Base-by-base conservation (phyloP, 1,140 invertebrate species). In the Asobara japonica region DNA sequence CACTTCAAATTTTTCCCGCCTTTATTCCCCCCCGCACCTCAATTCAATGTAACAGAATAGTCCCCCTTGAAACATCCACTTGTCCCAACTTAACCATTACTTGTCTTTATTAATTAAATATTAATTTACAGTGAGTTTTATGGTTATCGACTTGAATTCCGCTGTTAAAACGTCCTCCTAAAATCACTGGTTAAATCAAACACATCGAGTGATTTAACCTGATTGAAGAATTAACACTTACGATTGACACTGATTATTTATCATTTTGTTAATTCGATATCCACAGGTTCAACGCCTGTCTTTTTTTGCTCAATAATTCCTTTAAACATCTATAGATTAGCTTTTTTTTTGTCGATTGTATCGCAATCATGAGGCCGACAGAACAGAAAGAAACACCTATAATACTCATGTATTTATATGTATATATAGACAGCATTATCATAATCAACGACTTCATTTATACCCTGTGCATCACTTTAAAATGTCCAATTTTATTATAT, bases 401-500 rank as follows among this genome's bases (percentile, higher is more conserved):
- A 75, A 75, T 75, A 80, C 77, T 71, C 70, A 79, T 82, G 78
- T 80, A 79, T 82, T 82, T 86, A 86, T 72, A 79, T 82, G 78
- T 80, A 79, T 82, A 83, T 86, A 86, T 86, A 87, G 85, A 87
- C 84, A 86, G 86, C 84, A 86, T 82, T 86, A 84, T 84, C 81
- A 82, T 82, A 84, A 86, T 85, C 79, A 86, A 85, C 84, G 82
- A 86, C 82, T 87, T 86, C 84, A 82, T 87, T 83, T 87, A 86
- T 87, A 87, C 86, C 86, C 86, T 87, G 86, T 87, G 85, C 86
- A 87, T 86, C 81, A 80, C 84, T 79, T 85, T 86, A 84, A 85
- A 80, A 48, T 60, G 38, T 62, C 60, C 60, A 62, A 29, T 30
- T 62, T 29, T 16, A 13, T 45, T 45, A 16, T 45, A 1, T 45